These are phyloP conservation scores for Formicarius rufipectus DNA, from an alignment of 2,113 vertebrate genomes.

Conservation along the genomic window DNA sequence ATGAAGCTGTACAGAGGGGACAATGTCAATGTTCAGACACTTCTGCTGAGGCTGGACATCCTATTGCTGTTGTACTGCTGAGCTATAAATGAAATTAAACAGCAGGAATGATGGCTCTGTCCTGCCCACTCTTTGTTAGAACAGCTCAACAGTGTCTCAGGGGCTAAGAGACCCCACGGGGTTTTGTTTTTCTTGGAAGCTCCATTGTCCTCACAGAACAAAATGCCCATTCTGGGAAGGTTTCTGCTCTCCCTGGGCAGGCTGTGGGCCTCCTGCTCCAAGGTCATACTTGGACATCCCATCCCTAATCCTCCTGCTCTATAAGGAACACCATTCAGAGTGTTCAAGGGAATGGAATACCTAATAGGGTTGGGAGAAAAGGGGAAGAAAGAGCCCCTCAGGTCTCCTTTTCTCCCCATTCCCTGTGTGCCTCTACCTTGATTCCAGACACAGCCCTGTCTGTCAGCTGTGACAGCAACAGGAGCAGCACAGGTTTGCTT, in stretches of 20 bases:
- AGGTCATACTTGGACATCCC: background rate
- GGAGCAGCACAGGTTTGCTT: background rate
- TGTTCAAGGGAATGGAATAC: accelerated
- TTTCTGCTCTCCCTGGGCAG: background rate
- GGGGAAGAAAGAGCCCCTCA: background rate
- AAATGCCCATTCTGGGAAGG: background rate
- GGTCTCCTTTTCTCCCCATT: background rate
- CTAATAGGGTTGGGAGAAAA: background rate
- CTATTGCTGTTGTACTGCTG: background rate
- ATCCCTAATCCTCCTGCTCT: background rate
- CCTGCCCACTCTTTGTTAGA: background rate
- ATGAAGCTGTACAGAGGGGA: background rate
- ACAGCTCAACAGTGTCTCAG: background rate
- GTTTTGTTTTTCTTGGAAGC: background rate
- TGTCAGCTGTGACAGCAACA: background rate
- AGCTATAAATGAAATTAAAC: background rate
- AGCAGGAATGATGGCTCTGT: background rate
- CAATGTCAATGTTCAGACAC: background rate
- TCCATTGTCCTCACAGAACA: background rate
- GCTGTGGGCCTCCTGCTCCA: background rate
- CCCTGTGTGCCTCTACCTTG: background rate
- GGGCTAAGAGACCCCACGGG: too few species aligned
- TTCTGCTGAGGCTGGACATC: background rate
- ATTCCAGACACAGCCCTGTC: background rate
- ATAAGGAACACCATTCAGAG: accelerated